Base-by-base conservation (phyloP, 1,140 invertebrate species). In the Papilio glaucus region DNA sequence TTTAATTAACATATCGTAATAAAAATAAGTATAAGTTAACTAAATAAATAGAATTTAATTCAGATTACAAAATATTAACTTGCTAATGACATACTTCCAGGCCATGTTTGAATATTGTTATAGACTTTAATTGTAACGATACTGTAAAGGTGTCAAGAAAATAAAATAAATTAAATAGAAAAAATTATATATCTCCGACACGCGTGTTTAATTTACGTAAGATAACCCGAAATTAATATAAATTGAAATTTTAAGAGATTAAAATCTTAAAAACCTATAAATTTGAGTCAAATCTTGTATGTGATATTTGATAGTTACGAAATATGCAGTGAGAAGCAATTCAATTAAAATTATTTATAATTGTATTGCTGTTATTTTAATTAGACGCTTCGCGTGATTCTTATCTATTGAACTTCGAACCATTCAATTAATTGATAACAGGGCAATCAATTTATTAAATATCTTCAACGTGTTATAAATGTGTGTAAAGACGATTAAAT, bases 251-350 rank as follows among this genome's bases (percentile, higher is more conserved):
- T 26, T 24, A 24, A 57, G 21, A 24, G 21, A 24, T 53, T 53
- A 53, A 8, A 18, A 53, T 53, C 49, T 53, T 24, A 24, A 24
- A 53, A 53, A 53, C 24, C 21, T 57, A 0, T 24, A 4, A 57
- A 24, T 26, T 24, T 57, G 12, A 12, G 4, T 13, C 21, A 10
- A 53, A 53, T 53, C 10, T 53, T 12, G 9, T 21, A 8, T 53
- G 21, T 53, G 21, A 57, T 10, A 57, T 57, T 8, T 24, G 21
- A 53, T 24, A 24, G 49, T 3, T 24, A 57, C 24, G 29, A 12
- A 26, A 24, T 57, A 57, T 57, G 49, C 49, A 57, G 49, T 57
- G 49, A 24, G 49, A 57, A 57, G 45, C 18, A 21, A 57, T 57
- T 24, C 24, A 57, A 26, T 57, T 57, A 26, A 24, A 57, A 24